These are phyloP conservation scores for Rhopalosiphum maidis DNA, from an alignment of 1,140 invertebrate genomes.

Conservation along the genomic window DNA sequence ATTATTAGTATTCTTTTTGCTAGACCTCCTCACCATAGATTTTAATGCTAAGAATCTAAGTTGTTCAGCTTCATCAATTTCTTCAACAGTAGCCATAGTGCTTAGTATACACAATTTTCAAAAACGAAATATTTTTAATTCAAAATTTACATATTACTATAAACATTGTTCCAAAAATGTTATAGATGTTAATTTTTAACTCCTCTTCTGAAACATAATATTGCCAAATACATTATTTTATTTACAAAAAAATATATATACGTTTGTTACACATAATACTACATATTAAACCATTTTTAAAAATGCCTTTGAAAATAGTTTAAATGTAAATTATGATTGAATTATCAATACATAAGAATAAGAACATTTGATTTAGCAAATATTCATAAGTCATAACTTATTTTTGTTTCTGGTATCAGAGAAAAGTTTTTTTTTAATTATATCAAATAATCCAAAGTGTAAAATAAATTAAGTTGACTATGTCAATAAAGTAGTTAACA, in stretches of 20 bases:
- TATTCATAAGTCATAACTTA: neutral
- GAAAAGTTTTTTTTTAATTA: neutral
- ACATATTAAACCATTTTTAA: neutral
- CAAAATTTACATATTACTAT: neutral
- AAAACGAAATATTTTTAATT: neutral
- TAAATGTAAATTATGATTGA: too few species aligned
- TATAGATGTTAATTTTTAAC: neutral
- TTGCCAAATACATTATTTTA: neutral
- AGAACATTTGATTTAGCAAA: neutral
- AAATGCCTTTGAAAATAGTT: too few species aligned
- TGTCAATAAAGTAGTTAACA: neutral
- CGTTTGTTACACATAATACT: neutral
- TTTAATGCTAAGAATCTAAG: constrained; percentile 43
- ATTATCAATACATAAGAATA: too few species aligned
- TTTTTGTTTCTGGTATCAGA: neutral
- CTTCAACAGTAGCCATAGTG: constrained; percentile 37
- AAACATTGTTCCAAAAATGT: neutral
- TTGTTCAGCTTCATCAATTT: constrained; percentile 45
- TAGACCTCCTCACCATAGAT: constrained; percentile 30
- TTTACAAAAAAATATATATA: neutral
- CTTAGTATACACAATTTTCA: too few species aligned
- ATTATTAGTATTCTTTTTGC: neutral
- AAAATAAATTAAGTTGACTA: neutral
- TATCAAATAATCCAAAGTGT: neutral
- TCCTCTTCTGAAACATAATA: constrained; percentile 25